Conservation (phyloP, 1,140 invertebrate genomes). For the Drosophila tropicalis region DNA sequence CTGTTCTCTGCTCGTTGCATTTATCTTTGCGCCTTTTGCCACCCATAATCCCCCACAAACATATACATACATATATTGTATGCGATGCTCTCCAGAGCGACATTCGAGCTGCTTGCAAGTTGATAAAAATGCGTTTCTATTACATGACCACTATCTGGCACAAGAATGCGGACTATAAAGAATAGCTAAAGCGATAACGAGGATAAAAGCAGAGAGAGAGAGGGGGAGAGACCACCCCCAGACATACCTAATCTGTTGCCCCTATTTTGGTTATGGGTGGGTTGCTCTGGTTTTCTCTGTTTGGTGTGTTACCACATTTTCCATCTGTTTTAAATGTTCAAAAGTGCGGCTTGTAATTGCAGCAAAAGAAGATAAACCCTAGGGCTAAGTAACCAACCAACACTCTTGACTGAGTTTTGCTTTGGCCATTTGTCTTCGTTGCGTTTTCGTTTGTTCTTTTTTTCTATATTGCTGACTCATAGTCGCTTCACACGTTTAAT, state of each 20-base stretch:
- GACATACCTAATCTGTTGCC: neutral
- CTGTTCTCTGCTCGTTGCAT: neutral
- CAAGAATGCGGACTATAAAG: constrained; percentile 32
- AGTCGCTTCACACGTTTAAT: constrained; percentile 50
- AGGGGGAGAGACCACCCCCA: neutral
- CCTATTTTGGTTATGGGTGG: neutral
- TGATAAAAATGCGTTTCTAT: constrained; percentile 50
- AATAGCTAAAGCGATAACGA: constrained; percentile 41
- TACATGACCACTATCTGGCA: constrained; percentile 40
- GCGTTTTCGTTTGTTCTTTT: neutral
- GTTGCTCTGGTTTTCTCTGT: neutral
- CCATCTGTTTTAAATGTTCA: constrained; percentile 43
- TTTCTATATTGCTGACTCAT: constrained; percentile 41
- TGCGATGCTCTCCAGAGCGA: neutral
- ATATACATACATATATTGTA: neutral
- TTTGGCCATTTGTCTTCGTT: constrained; percentile 53
- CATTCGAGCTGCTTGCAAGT: constrained; percentile 39
- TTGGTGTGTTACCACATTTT: constrained; percentile 32
- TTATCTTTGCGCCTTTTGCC: neutral
- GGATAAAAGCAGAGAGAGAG: constrained; percentile 16
- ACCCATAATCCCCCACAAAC: neutral
- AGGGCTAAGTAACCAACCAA: neutral
- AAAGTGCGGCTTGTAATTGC: constrained; percentile 20
- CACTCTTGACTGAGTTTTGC: constrained; percentile 17
- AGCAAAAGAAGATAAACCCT: neutral